These are phyloP conservation scores for Sapayoa aenigma DNA, from an alignment of 2,113 vertebrate species.

Conservation along the genomic window DNA sequence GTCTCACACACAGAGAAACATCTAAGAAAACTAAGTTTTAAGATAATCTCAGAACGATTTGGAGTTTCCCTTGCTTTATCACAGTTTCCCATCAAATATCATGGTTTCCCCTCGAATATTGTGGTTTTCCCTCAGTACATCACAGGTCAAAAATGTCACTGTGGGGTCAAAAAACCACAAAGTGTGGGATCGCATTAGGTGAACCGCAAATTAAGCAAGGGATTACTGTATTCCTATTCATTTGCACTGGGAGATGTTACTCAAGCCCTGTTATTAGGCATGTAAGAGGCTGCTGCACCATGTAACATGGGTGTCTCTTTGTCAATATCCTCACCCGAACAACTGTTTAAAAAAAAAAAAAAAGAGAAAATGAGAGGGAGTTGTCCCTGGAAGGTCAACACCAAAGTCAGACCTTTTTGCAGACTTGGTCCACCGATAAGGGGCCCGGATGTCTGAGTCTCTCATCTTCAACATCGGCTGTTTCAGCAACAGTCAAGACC, in stretches of 20 bases:
- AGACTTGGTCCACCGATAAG: neutral
- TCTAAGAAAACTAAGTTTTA: neutral
- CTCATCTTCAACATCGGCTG: neutral
- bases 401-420: neutral
- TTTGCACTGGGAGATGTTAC: neutral
- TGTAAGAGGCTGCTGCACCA: neutral
- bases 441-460: neutral
- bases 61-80: no score
- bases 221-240: neutral
- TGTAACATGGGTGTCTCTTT: neutral
- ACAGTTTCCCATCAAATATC: no score
- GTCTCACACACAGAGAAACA: neutral
- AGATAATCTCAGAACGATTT: neutral
- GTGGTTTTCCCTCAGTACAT: no score
- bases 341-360: neutral
- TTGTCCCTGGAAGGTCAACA: neutral
- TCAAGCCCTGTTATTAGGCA: neutral
- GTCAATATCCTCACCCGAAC: neutral
- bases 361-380: neutral
- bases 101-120: no score
- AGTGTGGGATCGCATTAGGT: no score
- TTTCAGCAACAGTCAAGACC: neutral
- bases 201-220: no score
- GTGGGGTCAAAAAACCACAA: no score
- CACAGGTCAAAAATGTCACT: no score